Conservation (phyloP, 2,888 invertebrate genomes). For the Trichogramma evanescens region DNA sequence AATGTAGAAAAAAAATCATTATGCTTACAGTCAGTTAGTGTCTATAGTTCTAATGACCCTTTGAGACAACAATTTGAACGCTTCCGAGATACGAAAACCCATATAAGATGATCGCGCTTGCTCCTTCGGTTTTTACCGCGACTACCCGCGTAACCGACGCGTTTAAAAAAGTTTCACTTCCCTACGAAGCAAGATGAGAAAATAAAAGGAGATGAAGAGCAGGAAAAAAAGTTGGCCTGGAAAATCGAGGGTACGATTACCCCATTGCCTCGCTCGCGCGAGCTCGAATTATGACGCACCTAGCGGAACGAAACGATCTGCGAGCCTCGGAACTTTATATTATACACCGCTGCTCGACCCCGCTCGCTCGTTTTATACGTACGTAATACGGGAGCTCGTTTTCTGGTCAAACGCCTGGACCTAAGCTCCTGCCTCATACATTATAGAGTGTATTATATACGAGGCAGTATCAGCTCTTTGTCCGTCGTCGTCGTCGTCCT, state of each 20-base stretch:
- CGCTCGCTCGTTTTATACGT: too few species aligned
- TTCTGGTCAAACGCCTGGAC: not conserved
- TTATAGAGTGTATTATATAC: too few species aligned
- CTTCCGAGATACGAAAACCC: too few species aligned
- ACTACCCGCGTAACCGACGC: not conserved
- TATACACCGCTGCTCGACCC: too few species aligned
- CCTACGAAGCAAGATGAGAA: not conserved
- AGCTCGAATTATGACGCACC: conserved; percentile 17
- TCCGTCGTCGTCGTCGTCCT: too few species aligned
- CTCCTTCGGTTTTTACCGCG: not conserved
- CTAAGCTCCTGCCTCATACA: too few species aligned
- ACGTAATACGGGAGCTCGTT: too few species aligned
- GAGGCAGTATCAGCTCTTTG: too few species aligned
- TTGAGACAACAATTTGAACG: too few species aligned
- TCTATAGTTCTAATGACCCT: too few species aligned
- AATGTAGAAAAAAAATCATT: too few species aligned
- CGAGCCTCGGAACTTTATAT: not conserved
- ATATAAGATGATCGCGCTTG: not conserved
- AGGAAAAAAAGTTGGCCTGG: not conserved
- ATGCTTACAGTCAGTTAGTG: too few species aligned
- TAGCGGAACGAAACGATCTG: conserved; percentile 16
- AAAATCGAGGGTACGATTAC: not conserved
- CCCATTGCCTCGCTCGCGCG: conserved; percentile 9
- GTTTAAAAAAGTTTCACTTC: not conserved
- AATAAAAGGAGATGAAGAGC: conserved; percentile 20